Evolutionary conservation across 2,113 vertebrate genomes (phyloP), one percentile per base, ranked within the genome.

Genomic region (Montifringilla adamsi): DNA sequence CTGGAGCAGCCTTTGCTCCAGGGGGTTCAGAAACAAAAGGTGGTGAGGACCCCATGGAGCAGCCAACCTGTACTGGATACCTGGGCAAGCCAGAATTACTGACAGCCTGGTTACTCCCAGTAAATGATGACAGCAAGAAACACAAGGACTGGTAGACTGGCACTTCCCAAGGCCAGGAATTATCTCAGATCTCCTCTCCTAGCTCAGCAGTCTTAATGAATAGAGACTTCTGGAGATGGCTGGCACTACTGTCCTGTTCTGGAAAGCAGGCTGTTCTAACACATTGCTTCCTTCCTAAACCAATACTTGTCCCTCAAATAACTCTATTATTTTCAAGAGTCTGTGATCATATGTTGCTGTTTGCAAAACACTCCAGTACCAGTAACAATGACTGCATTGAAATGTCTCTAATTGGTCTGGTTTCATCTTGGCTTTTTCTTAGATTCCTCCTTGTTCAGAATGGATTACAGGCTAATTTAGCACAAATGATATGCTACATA

Each of bases 281-380:
- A 91, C 26, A 33, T 20, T 87, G 76, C 63, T 94, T 96, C 81
- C 89, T 96, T 94, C 81, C 87, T 87, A 83, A 95, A 91, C 73
- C 64, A 79, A 49, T 91, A 64, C 50, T 82, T 86, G 75, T 84
- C 35, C 63, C 35, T 79, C 76, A 78, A 93, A 69, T 87, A 76
- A 44, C 62, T 50, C 62, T 50, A 46, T 93, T 90, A 63, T 87
- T 87, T 94, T 84, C 72, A 37, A 31, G 72, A 60, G 59, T 28
- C 49, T 82, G 83, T 52, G 70, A 84, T 73, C 13, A 23, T 55
- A n/a, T 31, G 72, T 94, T 95, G 75, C 67, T 80, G 44, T 83
- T 91, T 67, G 35, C 37, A 75, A 79, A 85, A 84, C 64, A n/a
- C 55, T 74, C 2, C 63, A 50, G 55, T 26, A 37, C 11, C 35